A percentile compares a stretch with the other conserved stretches of the same genome.
phyloP scores from a whole-genome alignment of 37 sponge, comb jelly and placozoan genomes.

The Amphimedon queenslandica region DNA sequence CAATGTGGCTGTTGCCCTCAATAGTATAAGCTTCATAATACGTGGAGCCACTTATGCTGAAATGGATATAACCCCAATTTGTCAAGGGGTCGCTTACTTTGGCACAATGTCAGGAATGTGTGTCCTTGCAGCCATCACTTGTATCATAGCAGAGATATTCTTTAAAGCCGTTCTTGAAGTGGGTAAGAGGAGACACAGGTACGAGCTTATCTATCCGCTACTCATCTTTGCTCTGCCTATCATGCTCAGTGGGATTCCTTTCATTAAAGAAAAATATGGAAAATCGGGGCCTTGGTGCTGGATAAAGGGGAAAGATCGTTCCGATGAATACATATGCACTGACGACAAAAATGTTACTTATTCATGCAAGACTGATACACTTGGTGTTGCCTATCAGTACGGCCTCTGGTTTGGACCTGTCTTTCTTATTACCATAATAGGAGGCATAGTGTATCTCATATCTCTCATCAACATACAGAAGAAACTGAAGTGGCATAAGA shows the following conservation, averaged over 20 bases:
- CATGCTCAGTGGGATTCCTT: constrained; percentile 45
- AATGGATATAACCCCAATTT: not conserved
- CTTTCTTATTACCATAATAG: not conserved
- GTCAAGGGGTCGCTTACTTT: constrained; percentile 24
- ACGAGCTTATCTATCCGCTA: not conserved
- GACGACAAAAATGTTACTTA: too few species aligned
- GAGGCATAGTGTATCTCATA: not conserved
- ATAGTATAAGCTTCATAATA: constrained; percentile 21
- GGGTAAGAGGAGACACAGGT: not conserved
- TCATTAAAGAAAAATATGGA: constrained; percentile 27
- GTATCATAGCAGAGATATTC: not conserved
- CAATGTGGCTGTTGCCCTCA: constrained; percentile 26
- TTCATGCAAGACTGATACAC: not conserved
- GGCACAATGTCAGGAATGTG: not conserved
- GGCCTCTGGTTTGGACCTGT: constrained; percentile 5
- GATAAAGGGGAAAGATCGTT: not conserved
- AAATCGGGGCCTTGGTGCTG: constrained; percentile 9
- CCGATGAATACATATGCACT: too few species aligned
- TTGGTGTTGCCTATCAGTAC: constrained; percentile 5
- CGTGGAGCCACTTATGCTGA: constrained; percentile 30
- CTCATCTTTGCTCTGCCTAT: constrained; percentile 35
- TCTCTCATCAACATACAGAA: not conserved
- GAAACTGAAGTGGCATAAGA: not conserved
- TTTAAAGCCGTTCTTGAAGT: not conserved
- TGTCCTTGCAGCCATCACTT: constrained; percentile 15